Percentiles rank a stretch among this genome's conserved stretches.
Evolutionary conservation across 1,140 invertebrate species (phyloP).

Genomic region (Conus betulinus): DNA sequence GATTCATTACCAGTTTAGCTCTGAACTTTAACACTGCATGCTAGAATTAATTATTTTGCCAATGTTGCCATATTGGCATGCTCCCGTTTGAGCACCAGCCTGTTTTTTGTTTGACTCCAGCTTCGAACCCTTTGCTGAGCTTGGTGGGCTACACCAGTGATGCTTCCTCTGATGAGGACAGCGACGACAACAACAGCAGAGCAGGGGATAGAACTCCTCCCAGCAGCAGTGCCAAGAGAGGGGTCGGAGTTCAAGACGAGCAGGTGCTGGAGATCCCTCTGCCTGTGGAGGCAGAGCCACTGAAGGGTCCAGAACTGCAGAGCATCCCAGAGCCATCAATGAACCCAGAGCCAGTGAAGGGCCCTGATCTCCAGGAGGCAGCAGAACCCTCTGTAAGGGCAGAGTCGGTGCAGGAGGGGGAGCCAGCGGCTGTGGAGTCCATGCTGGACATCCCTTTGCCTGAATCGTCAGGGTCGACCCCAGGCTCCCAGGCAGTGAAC

Average conservation of each 20-base stretch:
- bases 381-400: background rate
- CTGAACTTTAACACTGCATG: too few species aligned
- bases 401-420: background rate
- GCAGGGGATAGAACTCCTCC: background rate
- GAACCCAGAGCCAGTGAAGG: too few species aligned
- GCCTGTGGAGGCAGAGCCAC: background rate
- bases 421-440: background rate
- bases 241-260: background rate
- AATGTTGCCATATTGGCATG: too few species aligned
- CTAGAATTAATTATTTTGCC: too few species aligned
- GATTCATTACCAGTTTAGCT: too few species aligned
- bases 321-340: background rate
- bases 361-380: too few species aligned
- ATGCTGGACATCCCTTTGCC: slow-evolving; percentile 4
- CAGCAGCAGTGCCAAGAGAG: background rate
- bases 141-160: slow-evolving; percentile 29
- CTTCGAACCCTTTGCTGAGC: slow-evolving; percentile 27
- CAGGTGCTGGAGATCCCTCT: background rate
- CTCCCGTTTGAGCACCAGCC: too few species aligned
- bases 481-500: background rate
- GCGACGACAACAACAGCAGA: background rate
- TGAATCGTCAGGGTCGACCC: background rate
- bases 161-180: background rate
- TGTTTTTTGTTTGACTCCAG: background rate
- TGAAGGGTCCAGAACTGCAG: background rate